A percentile compares a stretch with the other conserved stretches of the same genome.
Conservation (phyloP, 2,113 vertebrate species). For the Trogon surrucura region DNA sequence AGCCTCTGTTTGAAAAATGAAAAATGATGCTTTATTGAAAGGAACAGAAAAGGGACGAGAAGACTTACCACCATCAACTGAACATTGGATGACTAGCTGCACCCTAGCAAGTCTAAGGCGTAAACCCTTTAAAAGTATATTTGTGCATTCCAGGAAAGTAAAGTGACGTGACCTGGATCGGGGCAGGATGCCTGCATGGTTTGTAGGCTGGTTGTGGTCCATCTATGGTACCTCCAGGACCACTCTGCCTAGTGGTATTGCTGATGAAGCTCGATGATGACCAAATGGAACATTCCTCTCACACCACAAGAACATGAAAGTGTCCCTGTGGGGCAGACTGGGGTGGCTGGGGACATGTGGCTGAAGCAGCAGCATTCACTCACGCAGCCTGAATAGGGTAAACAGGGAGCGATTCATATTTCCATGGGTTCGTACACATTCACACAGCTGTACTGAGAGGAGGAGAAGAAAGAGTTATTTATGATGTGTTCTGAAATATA, state of each 20-base stretch:
- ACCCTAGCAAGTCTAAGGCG: background rate
- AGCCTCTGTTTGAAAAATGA: background rate
- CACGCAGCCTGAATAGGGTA: background rate
- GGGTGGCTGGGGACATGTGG: background rate
- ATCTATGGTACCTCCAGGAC: background rate
- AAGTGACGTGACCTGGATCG: accelerated
- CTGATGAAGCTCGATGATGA: background rate
- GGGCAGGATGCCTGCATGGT: background rate
- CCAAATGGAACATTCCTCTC: background rate
- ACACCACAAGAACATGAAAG: background rate
- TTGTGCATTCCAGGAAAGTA: background rate
- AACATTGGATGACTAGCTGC: background rate
- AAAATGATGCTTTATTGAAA: background rate
- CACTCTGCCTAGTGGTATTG: background rate
- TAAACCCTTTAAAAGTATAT: background rate
- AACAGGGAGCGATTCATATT: conserved; percentile 12
- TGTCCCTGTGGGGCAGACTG: background rate
- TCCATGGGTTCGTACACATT: background rate
- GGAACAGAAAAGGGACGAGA: background rate
- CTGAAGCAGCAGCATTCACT: background rate
- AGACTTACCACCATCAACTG: background rate
- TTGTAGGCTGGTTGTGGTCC: background rate
- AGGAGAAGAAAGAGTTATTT: conserved; percentile 59
- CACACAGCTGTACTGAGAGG: background rate
- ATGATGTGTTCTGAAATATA: conserved; percentile 41